Evolutionary conservation across 2,888 invertebrate genomes (phyloP), one percentile per base, ranked within the genome.

Genomic region (Listrodromus nycthemerus): DNA sequence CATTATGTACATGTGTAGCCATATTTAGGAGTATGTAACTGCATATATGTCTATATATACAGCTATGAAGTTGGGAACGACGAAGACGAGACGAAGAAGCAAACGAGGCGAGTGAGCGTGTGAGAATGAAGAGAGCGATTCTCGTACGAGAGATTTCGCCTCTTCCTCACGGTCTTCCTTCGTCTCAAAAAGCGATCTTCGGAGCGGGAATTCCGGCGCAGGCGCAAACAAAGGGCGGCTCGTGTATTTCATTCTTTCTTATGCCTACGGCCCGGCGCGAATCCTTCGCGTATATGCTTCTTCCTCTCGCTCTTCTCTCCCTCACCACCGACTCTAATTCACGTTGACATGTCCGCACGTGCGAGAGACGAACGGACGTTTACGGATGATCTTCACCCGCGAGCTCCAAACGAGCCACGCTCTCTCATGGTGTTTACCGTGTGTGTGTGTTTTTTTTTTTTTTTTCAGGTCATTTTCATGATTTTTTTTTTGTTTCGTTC

Each of bases 221-320:
- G 87, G 86, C 88, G 88, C 89, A 88, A 88, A 88, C 88, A 89
- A 89, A 86, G 87, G 86, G 87, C 85, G 86, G 86, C 77, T 88
- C 86, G 86, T 82, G 50, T 52, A 61, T 61, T 27, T 61, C 58
- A 30, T 69, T 80, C 83, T 88, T 84, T 86, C 87, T 84, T 80
- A 74, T 69, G 70, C 41, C 24, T 67, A 50, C 41, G 48, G 7
- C 66, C 63, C 52, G 41, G 63, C 63, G 71, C 61, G 21, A 19
- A 66, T 33, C 19, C 24, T 30, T 55, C 69, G 19, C 50, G 19
- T 55, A 55, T 55, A 2, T 50, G n/a, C 50, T 8, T 13, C 69
- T 86, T 85, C 84, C 77, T 81, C 84, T 79, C 69, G 69, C 76
- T 79, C 77, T 83, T 84, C 82, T 85, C 82, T 83, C 79, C 78